Base-by-base conservation (phyloP, 2,113 vertebrate species). In the Athene cunicularia region DNA sequence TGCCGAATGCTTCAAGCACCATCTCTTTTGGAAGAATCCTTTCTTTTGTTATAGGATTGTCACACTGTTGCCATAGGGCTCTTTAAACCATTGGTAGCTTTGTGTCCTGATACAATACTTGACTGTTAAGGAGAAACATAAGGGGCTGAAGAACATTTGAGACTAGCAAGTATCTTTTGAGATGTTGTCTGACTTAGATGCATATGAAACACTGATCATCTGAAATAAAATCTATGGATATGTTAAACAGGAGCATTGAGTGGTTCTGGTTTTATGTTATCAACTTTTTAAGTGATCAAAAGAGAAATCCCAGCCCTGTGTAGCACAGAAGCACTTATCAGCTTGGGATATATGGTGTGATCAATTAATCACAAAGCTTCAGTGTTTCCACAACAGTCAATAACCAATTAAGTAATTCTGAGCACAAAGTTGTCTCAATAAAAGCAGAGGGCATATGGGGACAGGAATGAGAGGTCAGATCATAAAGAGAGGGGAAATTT, bases 371-470 rank as follows among this genome's bases (percentile, higher is more conserved):
- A 41, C 58, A 97, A 91, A 90, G 49, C 86, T 53, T 53, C 55
- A 77, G 37, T 88, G 37, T 90, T 72, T 62, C 59, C 49, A 79
- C 41, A 89, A 62, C 53, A 88, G 87, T 95, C 89, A 93, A 91
- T 96, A 89, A 80, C 53, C 75, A 95, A 59, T 96, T 82, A 95
- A 94, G 74, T 71, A 71, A 95, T 86, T 82, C 68, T 82, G 87
- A 83, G 28, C 43, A 85, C 35, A 85, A 68, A 92, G 52, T 77
- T 96, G 18, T 88, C 85, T 88, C 70, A 55, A 27, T 93, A 66
- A 91, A 95, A 97, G 24, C 47, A 21, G 20, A 93, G 93, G 49
- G 24, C 53, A 64, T 53, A 50, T 50, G n/a, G 76, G 94, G 75
- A 85, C 56, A 66, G 53, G 27, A 94, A 81, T 87, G 39, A 47